Evolutionary conservation across 2,888 invertebrate species (phyloP).

Genomic region (Eupithecia tripunctaria): DNA sequence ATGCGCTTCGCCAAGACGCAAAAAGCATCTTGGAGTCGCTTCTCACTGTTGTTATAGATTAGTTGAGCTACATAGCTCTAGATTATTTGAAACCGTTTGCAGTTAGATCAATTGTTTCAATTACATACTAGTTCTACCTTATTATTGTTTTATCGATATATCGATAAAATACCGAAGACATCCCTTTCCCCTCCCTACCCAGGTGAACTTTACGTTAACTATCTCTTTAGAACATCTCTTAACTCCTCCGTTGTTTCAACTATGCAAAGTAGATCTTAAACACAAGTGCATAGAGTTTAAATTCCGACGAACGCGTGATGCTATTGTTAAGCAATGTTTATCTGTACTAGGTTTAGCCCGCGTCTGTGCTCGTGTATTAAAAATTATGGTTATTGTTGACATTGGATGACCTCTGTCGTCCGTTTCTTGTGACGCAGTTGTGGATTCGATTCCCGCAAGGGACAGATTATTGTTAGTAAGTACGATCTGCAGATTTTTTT

Average conservation of each 20-base stretch:
- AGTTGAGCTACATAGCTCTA: too few species aligned
- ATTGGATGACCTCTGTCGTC: not conserved
- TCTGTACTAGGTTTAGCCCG: constrained; percentile 5
- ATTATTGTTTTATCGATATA: not conserved
- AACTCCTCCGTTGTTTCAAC: constrained; percentile 49
- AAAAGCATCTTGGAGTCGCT: too few species aligned
- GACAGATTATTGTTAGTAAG: too few species aligned
- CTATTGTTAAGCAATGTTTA: not conserved
- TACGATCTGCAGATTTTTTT: too few species aligned
- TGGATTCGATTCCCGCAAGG: not conserved
- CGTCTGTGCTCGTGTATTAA: not conserved
- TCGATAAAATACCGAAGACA: not conserved
- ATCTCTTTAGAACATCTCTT: constrained; percentile 67
- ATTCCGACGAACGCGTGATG: not conserved
- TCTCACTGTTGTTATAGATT: too few species aligned
- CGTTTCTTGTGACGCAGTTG: not conserved
- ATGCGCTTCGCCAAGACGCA: too few species aligned
- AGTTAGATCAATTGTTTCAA: too few species aligned
- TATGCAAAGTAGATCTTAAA: constrained; percentile 8
- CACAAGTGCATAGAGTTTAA: not conserved
- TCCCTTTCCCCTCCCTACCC: constrained; percentile 36
- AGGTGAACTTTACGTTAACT: constrained; percentile 68
- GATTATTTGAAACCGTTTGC: too few species aligned
- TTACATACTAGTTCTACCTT: too few species aligned
- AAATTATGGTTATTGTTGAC: not conserved